Evolutionary conservation across 2,888 invertebrate species (phyloP).

Genomic region (Temnothorax ravouxi): DNA sequence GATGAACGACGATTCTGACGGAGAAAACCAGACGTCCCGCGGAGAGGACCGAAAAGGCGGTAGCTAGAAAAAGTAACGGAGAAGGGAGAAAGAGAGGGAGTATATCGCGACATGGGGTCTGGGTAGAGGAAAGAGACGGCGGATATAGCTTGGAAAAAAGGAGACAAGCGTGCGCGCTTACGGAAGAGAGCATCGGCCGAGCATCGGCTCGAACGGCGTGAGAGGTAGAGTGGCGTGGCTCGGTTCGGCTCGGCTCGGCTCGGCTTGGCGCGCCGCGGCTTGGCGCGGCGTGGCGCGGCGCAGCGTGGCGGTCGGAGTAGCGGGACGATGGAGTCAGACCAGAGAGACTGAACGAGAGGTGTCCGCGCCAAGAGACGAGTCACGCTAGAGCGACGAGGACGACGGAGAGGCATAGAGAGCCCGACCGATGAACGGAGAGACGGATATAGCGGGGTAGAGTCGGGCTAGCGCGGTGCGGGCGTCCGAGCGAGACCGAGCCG

Average conservation of each 20-base stretch:
- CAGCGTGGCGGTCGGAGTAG: slow-evolving; percentile 24
- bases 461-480: slow-evolving; percentile 65
- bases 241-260: not conserved
- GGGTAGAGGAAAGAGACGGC: slow-evolving; percentile 62
- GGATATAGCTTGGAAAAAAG: slow-evolving; percentile 64
- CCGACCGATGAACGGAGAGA: slow-evolving; percentile 52
- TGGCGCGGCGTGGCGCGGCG: not conserved
- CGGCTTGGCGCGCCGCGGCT: not conserved
- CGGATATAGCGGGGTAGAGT: slow-evolving; percentile 65
- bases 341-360: slow-evolving; percentile 53
- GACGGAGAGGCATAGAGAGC: slow-evolving; percentile 50
- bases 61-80: slow-evolving; percentile 61
- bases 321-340: slow-evolving; percentile 14
- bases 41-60: slow-evolving; percentile 59
- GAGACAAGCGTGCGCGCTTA: slow-evolving; percentile 70
- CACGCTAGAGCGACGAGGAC: slow-evolving; percentile 64
- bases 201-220: slow-evolving; percentile 61
- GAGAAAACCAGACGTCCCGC: slow-evolving; percentile 64
- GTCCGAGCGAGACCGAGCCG: slow-evolving; percentile 78
- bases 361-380: slow-evolving; percentile 67
- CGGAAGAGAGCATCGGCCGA: slow-evolving; percentile 73
- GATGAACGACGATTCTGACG: slow-evolving; percentile 43
- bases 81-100: slow-evolving; percentile 56
- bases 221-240: slow-evolving; percentile 2
- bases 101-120: slow-evolving; percentile 66